phyloP scores from a whole-genome alignment of 2,888 invertebrate species.

The Lottia scabra region DNA sequence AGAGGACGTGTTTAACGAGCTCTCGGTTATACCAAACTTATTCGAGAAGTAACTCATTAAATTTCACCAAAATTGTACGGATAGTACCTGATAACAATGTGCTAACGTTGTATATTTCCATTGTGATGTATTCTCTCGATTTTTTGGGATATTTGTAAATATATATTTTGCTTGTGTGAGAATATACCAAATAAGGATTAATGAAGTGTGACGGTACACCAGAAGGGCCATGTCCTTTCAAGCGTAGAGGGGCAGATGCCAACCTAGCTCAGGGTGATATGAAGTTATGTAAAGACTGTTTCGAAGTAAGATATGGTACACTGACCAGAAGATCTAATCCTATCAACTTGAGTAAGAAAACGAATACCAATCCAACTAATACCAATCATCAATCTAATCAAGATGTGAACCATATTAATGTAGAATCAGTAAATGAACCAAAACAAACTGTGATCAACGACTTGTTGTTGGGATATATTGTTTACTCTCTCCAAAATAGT shows the following conservation, averaged over 20 bases:
- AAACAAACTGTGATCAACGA: not conserved
- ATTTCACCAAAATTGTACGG: no score
- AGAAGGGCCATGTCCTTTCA: not conserved
- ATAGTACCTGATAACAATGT: no score
- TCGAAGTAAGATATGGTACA: not conserved
- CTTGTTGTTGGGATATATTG: not conserved
- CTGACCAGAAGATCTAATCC: not conserved
- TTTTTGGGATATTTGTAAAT: no score
- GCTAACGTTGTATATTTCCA: no score
- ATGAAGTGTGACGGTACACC: not conserved
- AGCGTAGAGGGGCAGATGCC: not conserved
- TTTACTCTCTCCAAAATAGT: not conserved
- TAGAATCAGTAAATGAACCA: not conserved
- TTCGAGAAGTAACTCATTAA: no score
- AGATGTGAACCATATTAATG: not conserved
- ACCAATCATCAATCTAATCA: not conserved
- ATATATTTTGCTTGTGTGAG: no score
- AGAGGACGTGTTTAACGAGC: no score
- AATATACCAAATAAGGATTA: not conserved
- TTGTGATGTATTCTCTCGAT: no score
- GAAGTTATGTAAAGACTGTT: not conserved
- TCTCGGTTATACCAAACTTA: no score
- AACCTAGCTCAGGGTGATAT: not conserved
- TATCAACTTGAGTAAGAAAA: not conserved
- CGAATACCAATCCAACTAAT: conserved; percentile 2